Evolutionary conservation across 2,113 vertebrate genomes (phyloP).

Genomic region (Papio anubis): DNA sequence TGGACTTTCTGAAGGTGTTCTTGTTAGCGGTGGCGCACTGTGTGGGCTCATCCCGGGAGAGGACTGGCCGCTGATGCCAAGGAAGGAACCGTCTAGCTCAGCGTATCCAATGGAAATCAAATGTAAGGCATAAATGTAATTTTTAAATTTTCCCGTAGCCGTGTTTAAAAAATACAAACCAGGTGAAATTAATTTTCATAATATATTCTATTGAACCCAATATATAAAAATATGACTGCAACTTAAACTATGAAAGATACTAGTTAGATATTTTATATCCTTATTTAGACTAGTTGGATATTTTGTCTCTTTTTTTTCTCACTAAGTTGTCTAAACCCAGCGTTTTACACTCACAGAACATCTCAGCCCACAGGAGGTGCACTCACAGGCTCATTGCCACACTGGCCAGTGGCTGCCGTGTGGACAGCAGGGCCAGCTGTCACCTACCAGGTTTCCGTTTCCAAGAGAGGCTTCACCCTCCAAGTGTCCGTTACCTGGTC

Average conservation of each 20-base stretch:
- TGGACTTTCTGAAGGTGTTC: neutral
- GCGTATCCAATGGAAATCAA: neutral
- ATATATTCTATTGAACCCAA: neutral
- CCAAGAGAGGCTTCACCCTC: fast-evolving
- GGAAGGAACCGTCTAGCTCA: neutral
- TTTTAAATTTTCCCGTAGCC: neutral
- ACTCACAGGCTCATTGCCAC: neutral
- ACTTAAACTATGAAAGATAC: neutral
- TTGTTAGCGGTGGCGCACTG: too few species aligned
- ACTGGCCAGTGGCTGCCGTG: fast-evolving
- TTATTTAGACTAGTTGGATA: neutral
- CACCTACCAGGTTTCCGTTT: neutral
- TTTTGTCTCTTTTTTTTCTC: neutral
- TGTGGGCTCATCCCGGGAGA: neutral
- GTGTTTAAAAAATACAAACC: neutral
- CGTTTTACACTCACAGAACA: neutral
- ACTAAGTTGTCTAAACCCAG: neutral
- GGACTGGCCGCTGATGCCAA: neutral
- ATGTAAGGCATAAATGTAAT: neutral
- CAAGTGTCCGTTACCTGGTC: fast-evolving
- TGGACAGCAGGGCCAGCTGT: fast-evolving
- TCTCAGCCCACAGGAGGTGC: neutral
- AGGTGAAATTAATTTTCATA: neutral
- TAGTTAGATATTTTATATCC: neutral
- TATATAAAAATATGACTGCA: slow-evolving; percentile 1